A percentile compares a stretch with the other conserved stretches of the same genome.
These are phyloP conservation scores for Ophion ellenae DNA, from an alignment of 2,888 invertebrate species.

Conservation along the genomic window DNA sequence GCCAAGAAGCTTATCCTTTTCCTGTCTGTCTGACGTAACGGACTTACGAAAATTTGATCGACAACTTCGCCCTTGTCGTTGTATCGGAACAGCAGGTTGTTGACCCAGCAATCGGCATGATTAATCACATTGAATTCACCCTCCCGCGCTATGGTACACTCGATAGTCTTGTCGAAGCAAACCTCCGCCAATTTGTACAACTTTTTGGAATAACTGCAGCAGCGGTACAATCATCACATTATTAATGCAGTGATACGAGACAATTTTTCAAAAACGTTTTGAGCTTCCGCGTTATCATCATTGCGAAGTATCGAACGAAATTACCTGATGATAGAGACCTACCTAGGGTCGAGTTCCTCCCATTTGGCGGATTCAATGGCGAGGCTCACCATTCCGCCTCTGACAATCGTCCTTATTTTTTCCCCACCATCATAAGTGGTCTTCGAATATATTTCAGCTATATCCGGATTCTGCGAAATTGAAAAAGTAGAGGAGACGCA, in stretches of 20 bases:
- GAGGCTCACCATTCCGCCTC: slow-evolving; percentile 50
- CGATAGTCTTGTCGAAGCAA: slow-evolving; percentile 56
- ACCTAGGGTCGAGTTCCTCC: slow-evolving; percentile 65
- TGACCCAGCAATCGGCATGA: slow-evolving; percentile 81
- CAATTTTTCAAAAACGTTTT: too few species aligned
- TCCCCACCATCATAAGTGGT: slow-evolving; percentile 68
- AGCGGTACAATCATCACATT: too few species aligned
- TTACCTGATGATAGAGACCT: slow-evolving; percentile 2
- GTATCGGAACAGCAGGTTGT: slow-evolving; percentile 80
- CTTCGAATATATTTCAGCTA: slow-evolving; percentile 62
- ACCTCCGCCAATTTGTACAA: slow-evolving; percentile 65
- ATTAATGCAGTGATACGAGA: too few species aligned
- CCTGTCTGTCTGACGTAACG: background rate
- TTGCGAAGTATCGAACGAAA: background rate
- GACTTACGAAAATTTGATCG: slow-evolving; percentile 73
- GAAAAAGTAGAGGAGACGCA: background rate
- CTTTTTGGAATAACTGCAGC: slow-evolving; percentile 61
- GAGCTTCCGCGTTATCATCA: background rate
- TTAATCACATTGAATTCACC: slow-evolving; percentile 71
- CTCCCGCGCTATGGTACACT: background rate
- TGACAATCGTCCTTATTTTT: slow-evolving; percentile 66
- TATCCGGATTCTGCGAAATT: slow-evolving; percentile 71
- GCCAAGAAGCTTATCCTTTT: background rate
- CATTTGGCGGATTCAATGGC: slow-evolving; percentile 69
- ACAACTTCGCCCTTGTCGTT: slow-evolving; percentile 72